Evolutionary conservation across 2,888 invertebrate genomes (phyloP).

Genomic region (Unio pictorum): DNA sequence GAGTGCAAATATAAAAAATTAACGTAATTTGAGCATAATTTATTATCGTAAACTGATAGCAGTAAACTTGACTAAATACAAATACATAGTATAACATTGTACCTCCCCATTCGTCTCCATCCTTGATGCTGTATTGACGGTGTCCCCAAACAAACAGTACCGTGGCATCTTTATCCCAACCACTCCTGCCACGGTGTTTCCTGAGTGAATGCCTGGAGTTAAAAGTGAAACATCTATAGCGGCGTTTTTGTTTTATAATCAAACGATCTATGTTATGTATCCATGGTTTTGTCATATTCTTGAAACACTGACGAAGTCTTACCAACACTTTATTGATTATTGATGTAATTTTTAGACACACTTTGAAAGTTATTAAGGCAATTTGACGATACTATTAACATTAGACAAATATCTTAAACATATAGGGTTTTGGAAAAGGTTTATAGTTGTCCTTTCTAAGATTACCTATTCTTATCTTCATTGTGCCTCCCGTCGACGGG

Average conservation of each 20-base stretch:
- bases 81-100: background rate
- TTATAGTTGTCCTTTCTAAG: background rate
- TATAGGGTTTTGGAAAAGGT: background rate
- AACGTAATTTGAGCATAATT: background rate
- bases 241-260: too few species aligned
- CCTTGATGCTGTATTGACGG: conserved; percentile 64
- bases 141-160: conserved; percentile 78
- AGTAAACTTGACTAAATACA: background rate
- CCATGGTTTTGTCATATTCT: too few species aligned
- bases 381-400: background rate
- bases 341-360: too few species aligned
- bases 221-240: background rate
- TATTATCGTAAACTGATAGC: background rate
- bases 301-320: too few species aligned
- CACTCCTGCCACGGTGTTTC: conserved; percentile 80
- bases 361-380: too few species aligned
- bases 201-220: conserved; percentile 60
- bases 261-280: background rate
- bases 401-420: background rate
- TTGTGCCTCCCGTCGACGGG: conserved; percentile 84
- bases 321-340: background rate
- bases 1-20: background rate
- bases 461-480: conserved; percentile 71
- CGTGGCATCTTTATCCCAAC: conserved; percentile 94
- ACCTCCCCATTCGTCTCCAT: conserved; percentile 62